Percentiles rank a stretch among this genome's conserved stretches.
Conservation (phyloP, 2,113 vertebrate genomes). For the Pelvicachromis taeniatus region DNA sequence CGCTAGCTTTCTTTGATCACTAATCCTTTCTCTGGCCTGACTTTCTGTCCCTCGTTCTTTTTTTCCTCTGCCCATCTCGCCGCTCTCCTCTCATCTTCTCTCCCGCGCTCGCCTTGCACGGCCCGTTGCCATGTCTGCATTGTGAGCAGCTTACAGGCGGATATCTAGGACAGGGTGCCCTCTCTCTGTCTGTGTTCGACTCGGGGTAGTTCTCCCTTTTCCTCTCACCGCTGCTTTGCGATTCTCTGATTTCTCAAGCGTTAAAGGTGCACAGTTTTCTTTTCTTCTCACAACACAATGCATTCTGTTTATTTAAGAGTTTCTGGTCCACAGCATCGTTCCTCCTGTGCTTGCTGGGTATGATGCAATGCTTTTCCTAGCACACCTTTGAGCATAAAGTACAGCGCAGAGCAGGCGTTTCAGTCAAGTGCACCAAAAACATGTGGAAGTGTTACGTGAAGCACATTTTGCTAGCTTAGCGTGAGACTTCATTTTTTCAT, state of each 20-base stretch:
- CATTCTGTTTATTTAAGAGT: neutral
- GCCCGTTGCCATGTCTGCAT: constrained; percentile 42
- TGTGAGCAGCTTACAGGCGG: constrained; percentile 44
- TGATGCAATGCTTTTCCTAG: neutral
- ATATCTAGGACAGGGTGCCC: constrained; percentile 41
- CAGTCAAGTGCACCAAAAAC: neutral
- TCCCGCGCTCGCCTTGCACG: neutral
- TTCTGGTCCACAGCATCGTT: neutral
- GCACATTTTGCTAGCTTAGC: neutral
- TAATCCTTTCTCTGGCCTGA: constrained; percentile 63
- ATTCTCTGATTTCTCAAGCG: neutral
- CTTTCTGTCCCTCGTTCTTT: constrained; percentile 44
- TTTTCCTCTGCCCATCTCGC: constrained; percentile 43
- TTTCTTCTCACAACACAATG: neutral
- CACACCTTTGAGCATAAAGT: neutral
- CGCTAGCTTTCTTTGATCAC: constrained; percentile 57
- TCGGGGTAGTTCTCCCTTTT: neutral
- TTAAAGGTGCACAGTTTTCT: neutral
- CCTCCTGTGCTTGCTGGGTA: neutral
- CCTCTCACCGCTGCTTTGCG: neutral
- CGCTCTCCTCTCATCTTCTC: constrained; percentile 30
- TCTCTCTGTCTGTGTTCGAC: constrained; percentile 5
- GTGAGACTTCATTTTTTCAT: neutral
- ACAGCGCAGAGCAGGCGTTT: neutral
- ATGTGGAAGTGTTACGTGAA: neutral